phyloP scores from a whole-genome alignment of 2,888 invertebrate genomes.

The Spicauda simplicius region DNA sequence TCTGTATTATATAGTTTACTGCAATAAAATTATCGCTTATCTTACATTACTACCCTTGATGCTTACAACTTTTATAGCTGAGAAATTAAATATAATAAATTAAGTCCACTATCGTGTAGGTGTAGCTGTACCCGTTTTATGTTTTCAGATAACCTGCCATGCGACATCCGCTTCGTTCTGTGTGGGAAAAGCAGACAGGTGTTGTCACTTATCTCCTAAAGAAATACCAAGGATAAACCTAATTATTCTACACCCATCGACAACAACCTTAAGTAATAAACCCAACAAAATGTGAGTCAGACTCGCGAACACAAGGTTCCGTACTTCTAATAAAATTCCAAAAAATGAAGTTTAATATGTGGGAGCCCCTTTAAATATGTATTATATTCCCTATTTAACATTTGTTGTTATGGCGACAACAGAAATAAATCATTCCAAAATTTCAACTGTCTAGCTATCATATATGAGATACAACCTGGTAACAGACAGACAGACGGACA shows the following conservation, averaged over 20 bases:
- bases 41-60: neutral
- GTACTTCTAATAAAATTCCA: too few species aligned
- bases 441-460: too few species aligned
- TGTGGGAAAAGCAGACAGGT: slow-evolving; percentile 82
- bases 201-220: slow-evolving; percentile 73
- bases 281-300: too few species aligned
- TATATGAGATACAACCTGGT: too few species aligned
- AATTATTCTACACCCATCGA: slow-evolving; percentile 45
- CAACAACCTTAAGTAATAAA: slow-evolving; percentile 33
- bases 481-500: too few species aligned
- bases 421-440: too few species aligned
- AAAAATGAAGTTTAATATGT: too few species aligned
- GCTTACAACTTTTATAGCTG: slow-evolving; percentile 15
- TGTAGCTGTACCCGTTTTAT: slow-evolving; percentile 56
- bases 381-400: too few species aligned
- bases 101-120: slow-evolving; percentile 50
- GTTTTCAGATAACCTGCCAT: slow-evolving; percentile 72
- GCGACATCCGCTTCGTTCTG: slow-evolving; percentile 65
- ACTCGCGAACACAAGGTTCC: too few species aligned
- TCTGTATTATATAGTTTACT: neutral
- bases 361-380: too few species aligned
- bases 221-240: slow-evolving; percentile 51
- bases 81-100: slow-evolving; percentile 31
- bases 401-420: too few species aligned
- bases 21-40: neutral